phyloP scores from a whole-genome alignment of 2,797 vertebrate species.

The Lepus oiostolus region DNA sequence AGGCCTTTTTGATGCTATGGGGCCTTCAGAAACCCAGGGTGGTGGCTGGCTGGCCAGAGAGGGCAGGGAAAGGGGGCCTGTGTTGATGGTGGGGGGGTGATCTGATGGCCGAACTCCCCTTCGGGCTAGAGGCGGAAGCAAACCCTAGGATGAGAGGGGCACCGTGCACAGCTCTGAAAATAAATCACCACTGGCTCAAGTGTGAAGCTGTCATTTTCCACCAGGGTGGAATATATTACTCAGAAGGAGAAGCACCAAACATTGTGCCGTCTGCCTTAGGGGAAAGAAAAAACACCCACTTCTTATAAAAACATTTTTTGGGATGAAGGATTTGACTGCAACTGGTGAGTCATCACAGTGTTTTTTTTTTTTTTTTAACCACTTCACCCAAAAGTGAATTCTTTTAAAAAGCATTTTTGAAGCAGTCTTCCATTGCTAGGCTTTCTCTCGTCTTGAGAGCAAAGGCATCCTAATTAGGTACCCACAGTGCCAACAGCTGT shows the following conservation, averaged over 20 bases:
- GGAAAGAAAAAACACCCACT: conserved; percentile 71
- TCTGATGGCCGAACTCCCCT: conserved; percentile 38
- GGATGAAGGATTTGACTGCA: conserved; percentile 80
- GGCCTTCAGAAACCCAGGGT: conserved; percentile 58
- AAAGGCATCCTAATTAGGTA: neutral
- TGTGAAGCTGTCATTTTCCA: conserved; percentile 73
- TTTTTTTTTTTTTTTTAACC: conserved; percentile 49
- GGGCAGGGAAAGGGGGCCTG: neutral
- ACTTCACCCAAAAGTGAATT: conserved; percentile 63
- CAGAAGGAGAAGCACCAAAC: conserved; percentile 81
- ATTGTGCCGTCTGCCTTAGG: conserved; percentile 68
- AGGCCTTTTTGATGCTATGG: neutral
- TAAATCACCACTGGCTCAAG: conserved; percentile 45
- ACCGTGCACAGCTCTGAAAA: conserved; percentile 53
- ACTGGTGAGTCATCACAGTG: conserved; percentile 72
- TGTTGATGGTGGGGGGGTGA: conserved; percentile 40
- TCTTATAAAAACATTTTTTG: conserved; percentile 81
- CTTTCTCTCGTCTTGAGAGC: conserved; percentile 37
- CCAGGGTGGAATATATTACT: conserved; percentile 77
- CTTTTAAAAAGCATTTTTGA: conserved; percentile 63
- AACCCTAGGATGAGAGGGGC: neutral
- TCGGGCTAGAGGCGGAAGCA: conserved; percentile 50
- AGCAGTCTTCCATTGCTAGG: conserved; percentile 71
- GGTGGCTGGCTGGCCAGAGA: conserved; percentile 14
- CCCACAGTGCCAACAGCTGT: neutral